Evolutionary conservation across 2,113 vertebrate genomes (phyloP).

Genomic region (Scopus umbretta): DNA sequence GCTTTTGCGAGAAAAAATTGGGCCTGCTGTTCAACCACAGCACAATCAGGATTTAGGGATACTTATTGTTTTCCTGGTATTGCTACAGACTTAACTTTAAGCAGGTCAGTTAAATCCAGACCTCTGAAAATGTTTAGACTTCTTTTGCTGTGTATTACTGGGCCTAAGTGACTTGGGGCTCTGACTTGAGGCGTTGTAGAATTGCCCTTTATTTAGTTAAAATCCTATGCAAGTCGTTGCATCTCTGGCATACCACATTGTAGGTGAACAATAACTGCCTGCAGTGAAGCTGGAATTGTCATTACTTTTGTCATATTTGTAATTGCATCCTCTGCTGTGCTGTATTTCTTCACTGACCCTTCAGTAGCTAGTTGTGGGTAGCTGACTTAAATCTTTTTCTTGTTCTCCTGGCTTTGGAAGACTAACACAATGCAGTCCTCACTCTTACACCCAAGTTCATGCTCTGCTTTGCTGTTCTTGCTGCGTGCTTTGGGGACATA

Average conservation of each 20-base stretch:
- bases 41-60: background rate
- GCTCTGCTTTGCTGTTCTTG: background rate
- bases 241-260: background rate
- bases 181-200: background rate
- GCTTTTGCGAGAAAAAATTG: background rate
- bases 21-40: accelerated
- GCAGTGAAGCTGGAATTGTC: background rate
- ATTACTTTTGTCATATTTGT: background rate
- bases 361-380: background rate
- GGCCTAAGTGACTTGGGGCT: background rate
- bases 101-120: background rate
- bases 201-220: background rate
- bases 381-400: background rate
- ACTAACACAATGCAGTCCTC: background rate
- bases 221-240: background rate
- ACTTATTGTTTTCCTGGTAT: background rate
- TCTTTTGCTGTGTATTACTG: background rate
- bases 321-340: background rate
- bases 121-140: background rate
- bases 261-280: background rate
- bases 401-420: background rate
- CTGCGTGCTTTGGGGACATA: background rate
- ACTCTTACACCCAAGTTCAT: background rate
- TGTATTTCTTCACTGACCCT: background rate
- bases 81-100: background rate